Evolutionary conservation across 2,113 vertebrate species (phyloP), one percentile per base, ranked within the genome.

Genomic region (Lamprotornis superbus): DNA sequence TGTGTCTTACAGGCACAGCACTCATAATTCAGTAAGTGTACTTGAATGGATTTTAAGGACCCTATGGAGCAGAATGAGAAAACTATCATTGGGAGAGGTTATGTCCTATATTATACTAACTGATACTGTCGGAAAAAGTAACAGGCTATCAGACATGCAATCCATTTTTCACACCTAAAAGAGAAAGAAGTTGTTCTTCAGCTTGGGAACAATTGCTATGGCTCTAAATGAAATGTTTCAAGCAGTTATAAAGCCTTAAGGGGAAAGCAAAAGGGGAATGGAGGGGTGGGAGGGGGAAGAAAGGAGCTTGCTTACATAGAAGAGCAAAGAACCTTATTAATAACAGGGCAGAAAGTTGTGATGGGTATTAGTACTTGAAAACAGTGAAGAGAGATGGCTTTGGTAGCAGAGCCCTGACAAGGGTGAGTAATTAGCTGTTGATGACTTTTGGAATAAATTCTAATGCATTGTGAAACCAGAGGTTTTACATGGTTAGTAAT

Each of bases 261-360:
- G 7, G 8, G 28, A 40, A 63, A 24, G 25, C 15, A 35, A 15
- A 31, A 18, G 19, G 9, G 6, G 18, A 10, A 21, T 50, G 47
- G 7, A 3, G 18, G 13, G 10, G 2, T 10, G 15, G 13, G 8
- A 3, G 16, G 31, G 2, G 8, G 0, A 2, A 18, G 9, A 25
- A 67, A 17, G 10, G 19, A 25, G 2, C 4, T 89, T 76, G 15
- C 52, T 86, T 42, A 60, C 11, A 47, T 27, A 33, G 55, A 59
- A 79, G 25, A 80, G 28, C 9, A 60, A 71, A 74, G 37, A 35
- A 79, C 10, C 1, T 44, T 61, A 24, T 52, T 46, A 68, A 31
- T 55, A 47, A 46, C 1, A 68, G 5, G 8, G 14, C 7, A 4
- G 17, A 93, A 79, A 23, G 11, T 10, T 68, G 18, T 63, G 21